Percentiles rank a stretch among this genome's conserved stretches.
Evolutionary conservation across 2,888 invertebrate genomes (phyloP).

Genomic region (Chrysotoxum bicinctum): DNA sequence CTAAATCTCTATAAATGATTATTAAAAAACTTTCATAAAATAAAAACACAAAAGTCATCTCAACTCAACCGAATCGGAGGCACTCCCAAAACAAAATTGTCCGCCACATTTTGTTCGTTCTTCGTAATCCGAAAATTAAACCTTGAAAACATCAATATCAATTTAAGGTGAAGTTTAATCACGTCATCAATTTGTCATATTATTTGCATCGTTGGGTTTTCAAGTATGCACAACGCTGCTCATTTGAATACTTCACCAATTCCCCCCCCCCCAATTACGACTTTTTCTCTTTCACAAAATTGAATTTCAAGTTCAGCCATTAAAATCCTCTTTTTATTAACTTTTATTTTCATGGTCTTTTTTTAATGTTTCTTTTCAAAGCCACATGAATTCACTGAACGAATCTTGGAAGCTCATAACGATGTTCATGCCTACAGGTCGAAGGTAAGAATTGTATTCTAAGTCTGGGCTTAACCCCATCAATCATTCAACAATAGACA

Average conservation of each 20-base stretch:
- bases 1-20: too few species aligned
- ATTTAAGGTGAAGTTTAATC: conserved; percentile 58
- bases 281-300: neutral
- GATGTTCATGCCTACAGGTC: conserved; percentile 76
- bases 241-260: conserved; percentile 19
- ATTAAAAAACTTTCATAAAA: neutral
- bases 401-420: conserved; percentile 75
- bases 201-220: conserved; percentile 56
- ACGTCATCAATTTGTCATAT: conserved; percentile 44
- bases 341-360: neutral
- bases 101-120: neutral
- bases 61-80: neutral
- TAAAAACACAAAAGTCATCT: neutral
- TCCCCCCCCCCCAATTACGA: neutral
- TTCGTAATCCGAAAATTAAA: neutral
- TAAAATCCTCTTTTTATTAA: conserved; percentile 28
- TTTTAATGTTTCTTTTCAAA: conserved; percentile 63
- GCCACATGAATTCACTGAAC: conserved; percentile 76
- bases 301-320: conserved; percentile 63
- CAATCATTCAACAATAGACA: conserved; percentile 35
- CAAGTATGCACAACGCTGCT: neutral
- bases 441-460: conserved; percentile 76
- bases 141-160: conserved; percentile 21
- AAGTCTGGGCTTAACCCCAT: conserved; percentile 38
- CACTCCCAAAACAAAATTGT: conserved; percentile 20